Evolutionary conservation across 2,797 vertebrate genomes (phyloP), one percentile per base, ranked within the genome.

Genomic region (Geotria australis): DNA sequence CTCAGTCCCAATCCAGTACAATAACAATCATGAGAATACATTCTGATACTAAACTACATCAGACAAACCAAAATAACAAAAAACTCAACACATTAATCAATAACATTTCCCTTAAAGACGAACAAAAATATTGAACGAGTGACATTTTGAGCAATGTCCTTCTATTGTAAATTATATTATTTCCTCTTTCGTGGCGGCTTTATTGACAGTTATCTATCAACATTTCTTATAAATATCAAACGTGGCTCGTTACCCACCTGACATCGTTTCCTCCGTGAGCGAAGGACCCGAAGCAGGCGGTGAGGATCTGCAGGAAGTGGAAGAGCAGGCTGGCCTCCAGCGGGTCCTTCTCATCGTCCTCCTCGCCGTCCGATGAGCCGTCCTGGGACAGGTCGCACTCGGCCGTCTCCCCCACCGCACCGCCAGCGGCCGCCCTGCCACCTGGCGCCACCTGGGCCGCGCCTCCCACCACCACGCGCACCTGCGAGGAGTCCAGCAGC

Each of bases 231-330:
- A n/a, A n/a, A n/a, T n/a, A n/a, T n/a, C n/a, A n/a, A n/a, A n/a
- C n/a, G n/a, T n/a, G n/a, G n/a, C 14, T 13, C 3, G 9, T 10
- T n/a, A 61, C 73, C 57, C 60, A 93, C 85, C 86, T 95, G 69
- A 96, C 88, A 1, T 96, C 86, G 2, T 96, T 96, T 60, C 81
- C 61, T 62, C 78, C 66, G 8, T 81, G 76, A 68, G 85, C 60
- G 15, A 76, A 74, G 65, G 83, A 75, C 65, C 86, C 67, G 9
- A 79, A 79, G 62, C 77, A 79, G 48, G 77, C 77, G 0, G 76
- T 79, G 38, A 79, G 72, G 61, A 79, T 78, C 69, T 79, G 77
- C 57, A 79, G 65, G 64, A 79, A 79, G 62, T 77, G 77, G 67
- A 79, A 79, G 38, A 79, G 76, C 2, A 75, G 69, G 10, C 73